Conservation (phyloP, 1,140 invertebrate genomes). For the Papilio aristodemus region DNA sequence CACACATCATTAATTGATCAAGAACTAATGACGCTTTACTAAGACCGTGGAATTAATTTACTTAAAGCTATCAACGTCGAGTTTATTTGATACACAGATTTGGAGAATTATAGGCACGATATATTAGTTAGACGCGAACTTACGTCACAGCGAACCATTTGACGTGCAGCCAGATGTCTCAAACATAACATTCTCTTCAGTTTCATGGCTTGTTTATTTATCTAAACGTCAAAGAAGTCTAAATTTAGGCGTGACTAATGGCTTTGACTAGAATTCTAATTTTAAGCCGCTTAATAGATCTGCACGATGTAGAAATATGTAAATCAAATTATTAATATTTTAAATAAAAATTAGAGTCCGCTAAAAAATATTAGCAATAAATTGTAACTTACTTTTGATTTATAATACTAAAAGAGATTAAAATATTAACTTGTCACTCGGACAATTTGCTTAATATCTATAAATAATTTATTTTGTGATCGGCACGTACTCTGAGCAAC, state of each 20-base stretch:
- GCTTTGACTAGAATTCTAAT: slow-evolving; percentile 29
- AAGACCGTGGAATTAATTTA: not conserved
- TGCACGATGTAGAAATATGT: not conserved
- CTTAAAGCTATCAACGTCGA: not conserved
- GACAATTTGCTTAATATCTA: not conserved
- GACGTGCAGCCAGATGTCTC: slow-evolving; percentile 57
- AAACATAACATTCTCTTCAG: slow-evolving; percentile 51
- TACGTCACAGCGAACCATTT: slow-evolving; percentile 43
- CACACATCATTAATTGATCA: not conserved
- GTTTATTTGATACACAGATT: slow-evolving; percentile 20
- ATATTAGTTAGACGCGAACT: slow-evolving; percentile 16
- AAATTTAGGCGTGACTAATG: slow-evolving; percentile 50
- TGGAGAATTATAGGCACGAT: slow-evolving; percentile 13
- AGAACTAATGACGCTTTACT: not conserved
- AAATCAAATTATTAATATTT: not conserved
- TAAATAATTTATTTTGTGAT: slow-evolving; percentile 25
- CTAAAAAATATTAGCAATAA: too few relatives aligned
- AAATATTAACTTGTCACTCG: not conserved
- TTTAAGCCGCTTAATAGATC: slow-evolving; percentile 5
- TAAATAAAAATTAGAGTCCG: not conserved
- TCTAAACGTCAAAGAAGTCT: slow-evolving; percentile 50
- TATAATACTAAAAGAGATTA: not conserved
- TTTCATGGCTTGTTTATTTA: slow-evolving; percentile 56
- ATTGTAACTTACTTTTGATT: slow-evolving; percentile 11
- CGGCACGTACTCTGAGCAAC: slow-evolving; percentile 49